These are phyloP conservation scores for Gonatopus flavifemur DNA, from an alignment of 1,140 invertebrate genomes.

Conservation along the genomic window DNA sequence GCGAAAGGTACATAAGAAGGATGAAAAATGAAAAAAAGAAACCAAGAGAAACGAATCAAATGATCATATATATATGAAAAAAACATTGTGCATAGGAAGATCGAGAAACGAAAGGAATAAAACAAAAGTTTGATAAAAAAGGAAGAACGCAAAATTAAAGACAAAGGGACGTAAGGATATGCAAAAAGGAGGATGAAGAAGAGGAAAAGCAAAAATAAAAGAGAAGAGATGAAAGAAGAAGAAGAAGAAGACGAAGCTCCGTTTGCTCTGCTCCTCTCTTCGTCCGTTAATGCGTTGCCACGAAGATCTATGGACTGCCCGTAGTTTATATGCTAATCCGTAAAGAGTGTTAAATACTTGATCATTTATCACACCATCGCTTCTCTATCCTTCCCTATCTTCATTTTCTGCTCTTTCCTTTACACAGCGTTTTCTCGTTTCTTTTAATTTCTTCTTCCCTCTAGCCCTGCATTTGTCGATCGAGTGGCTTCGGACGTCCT, in stretches of 20 bases:
- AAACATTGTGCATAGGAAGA: too few relatives aligned
- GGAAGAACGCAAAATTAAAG: too few relatives aligned
- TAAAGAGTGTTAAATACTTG: conserved; percentile 61
- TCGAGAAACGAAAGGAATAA: too few relatives aligned
- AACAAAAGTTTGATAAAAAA: too few relatives aligned
- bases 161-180: too few relatives aligned
- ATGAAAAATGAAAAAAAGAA: too few relatives aligned
- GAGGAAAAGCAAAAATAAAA: neutral
- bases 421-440: neutral
- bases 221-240: neutral
- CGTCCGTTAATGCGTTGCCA: conserved; percentile 57
- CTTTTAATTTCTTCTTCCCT: conserved; percentile 17
- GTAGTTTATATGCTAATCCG: conserved; percentile 62
- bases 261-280: conserved; percentile 41
- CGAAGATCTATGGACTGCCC: conserved; percentile 59
- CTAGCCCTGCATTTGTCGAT: conserved; percentile 16
- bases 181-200: neutral
- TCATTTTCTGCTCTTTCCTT: neutral
- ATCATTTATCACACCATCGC: conserved; percentile 59
- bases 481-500: conserved; percentile 12
- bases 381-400: conserved; percentile 15
- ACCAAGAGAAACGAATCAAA: too few relatives aligned
- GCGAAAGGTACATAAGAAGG: too few relatives aligned
- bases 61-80: too few relatives aligned
- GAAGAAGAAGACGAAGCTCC: conserved; percentile 38